Base-by-base conservation (phyloP, 1,140 invertebrate species). In the Xylocopa sonorina region DNA sequence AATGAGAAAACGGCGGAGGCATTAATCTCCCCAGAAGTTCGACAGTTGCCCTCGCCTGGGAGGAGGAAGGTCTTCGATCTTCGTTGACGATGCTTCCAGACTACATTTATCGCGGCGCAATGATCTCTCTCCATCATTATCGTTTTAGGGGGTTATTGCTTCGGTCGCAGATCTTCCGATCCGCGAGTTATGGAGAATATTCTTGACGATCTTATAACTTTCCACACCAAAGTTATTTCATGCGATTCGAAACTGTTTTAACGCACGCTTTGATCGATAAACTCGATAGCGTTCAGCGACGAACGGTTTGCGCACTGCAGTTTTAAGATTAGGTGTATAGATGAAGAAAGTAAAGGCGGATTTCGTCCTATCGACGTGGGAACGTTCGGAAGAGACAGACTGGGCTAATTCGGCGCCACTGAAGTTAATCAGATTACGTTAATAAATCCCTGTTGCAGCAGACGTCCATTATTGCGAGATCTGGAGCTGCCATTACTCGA, bases 371-470 rank as follows among this genome's bases (percentile, higher is more conserved):
- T 21, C 67, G 53, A 84, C 71, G 53, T 46, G 81, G 43, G 48
- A 73, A 53, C 66, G 41, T 29, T 80, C 72, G 51, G 63, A 84
- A 78, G 78, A 77, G 79, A 79, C 58, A 43, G 60, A 71, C 74
- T 67, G 72, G 57, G 60, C 46, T 62, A 77, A 76, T 66, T 67
- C 66, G 77, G 58, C 71, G 78, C 67, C 75, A 77, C 75, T 62
- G 60, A 67, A 80, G 80, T 82, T 87, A 85, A 88, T 84, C 66
- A 88, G 87, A 88, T 88, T 88, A 88, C 83, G 78, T 80, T 88
- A 87, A 88, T 87, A 88, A 87, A 87, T 88, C 87, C 83, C 78
- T 72, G 72, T 73, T 64, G 83, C 72, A 55, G 64, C 43, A 78
- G 80, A 67, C 82, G 78, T 84, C 75, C 80, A 83, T 88, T 78